Evolutionary conservation across 2,888 invertebrate genomes (phyloP), one percentile per base, ranked within the genome.

Genomic region (Nasonovia ribisnigri): DNA sequence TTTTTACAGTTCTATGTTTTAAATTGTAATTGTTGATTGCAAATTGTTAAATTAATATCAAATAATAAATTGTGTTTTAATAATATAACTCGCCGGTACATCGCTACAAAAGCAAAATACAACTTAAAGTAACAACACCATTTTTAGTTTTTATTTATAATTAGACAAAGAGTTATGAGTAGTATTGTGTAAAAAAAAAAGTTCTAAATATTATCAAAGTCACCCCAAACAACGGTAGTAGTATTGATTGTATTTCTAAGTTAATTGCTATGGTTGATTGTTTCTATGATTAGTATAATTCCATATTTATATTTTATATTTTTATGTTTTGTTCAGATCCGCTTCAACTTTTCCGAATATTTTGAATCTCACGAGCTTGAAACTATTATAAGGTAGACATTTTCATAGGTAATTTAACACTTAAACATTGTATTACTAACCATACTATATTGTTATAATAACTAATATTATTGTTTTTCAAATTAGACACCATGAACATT

Each of bases 401-500:
- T 54, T 51, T 54, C 36, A 36, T n/a, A 36, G n/a, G 67, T 67
- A 67, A 2, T 67, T n/a, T 16, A 67, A 67, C 13, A 54, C 24
- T 57, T 57, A n/a, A n/a, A 67, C n/a, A n/a, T 67, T 8, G 8
- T 57, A n/a, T n/a, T n/a, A 67, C n/a, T 67, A 67, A n/a, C 67
- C n/a, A 13, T 29, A n/a, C 29, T 67, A n/a, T n/a, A n/a, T n/a
- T n/a, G n/a, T 6, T 10, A 46, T 43, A 43, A 16, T 67, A 67
- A n/a, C n/a, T n/a, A 67, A 67, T 67, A 36, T 77, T 67, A 36
- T 77, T 77, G 8, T 36, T 77, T 77, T 77, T 77, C 6, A 42
- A 77, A 46, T 29, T 20, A 91, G 90, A 10, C 3, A 36, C 11
- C 8, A 92, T 92, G 88, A 42, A 92, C n/a, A 54, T 92, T 42